Conservation (phyloP, 1,140 invertebrate species). For the Cephus cinctus region DNA sequence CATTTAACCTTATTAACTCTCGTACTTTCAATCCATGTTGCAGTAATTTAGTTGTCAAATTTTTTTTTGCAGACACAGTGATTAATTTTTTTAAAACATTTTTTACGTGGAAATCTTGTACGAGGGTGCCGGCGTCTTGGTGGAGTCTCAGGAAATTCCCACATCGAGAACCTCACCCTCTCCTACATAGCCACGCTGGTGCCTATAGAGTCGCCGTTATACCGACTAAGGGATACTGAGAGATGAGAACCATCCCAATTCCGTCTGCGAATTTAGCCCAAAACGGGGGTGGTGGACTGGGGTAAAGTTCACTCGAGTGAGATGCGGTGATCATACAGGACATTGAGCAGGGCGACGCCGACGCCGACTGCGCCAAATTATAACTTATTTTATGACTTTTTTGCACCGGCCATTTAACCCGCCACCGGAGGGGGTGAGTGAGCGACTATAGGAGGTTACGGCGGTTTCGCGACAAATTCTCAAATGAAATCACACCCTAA, state of each 20-base stretch:
- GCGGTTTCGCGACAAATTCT: slow-evolving; percentile 45
- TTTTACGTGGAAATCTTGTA: too few relatives aligned
- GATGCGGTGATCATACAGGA: slow-evolving; percentile 55
- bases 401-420: slow-evolving; percentile 56
- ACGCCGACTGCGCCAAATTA: slow-evolving; percentile 52
- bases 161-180: too few relatives aligned
- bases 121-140: too few relatives aligned
- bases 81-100: too few relatives aligned
- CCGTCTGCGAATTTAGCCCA: neutral
- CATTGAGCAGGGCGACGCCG: slow-evolving; percentile 53
- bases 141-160: too few relatives aligned
- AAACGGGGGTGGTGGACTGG: slow-evolving; percentile 15
- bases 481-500: slow-evolving; percentile 55
- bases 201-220: too few relatives aligned
- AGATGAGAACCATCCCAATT: neutral
- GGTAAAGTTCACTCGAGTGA: slow-evolving; percentile 50
- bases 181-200: too few relatives aligned
- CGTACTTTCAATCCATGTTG: too few relatives aligned
- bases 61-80: too few relatives aligned
- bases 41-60: too few relatives aligned
- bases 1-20: too few relatives aligned
- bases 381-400: slow-evolving; percentile 59
- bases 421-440: slow-evolving; percentile 12
- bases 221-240: too few relatives aligned
- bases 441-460: slow-evolving; percentile 9